Percentiles rank a stretch among this genome's conserved stretches.
These are phyloP conservation scores for Porites rus DNA, from an alignment of 92 coral and sea anemone genomes.

Conservation along the genomic window DNA sequence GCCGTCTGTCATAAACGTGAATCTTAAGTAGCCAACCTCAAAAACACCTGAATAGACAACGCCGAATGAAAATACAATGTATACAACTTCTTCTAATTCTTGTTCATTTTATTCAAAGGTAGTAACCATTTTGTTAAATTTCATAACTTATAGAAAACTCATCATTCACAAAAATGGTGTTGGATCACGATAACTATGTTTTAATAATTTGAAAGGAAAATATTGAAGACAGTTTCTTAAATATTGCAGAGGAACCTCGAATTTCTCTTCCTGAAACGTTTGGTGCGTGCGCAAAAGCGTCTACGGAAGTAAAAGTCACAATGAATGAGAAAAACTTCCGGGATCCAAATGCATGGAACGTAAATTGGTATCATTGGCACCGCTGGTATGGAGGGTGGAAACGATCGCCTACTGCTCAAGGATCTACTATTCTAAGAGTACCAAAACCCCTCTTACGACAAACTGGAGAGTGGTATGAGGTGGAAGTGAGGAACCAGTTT, in stretches of 20 bases:
- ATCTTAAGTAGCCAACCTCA: too few relatives aligned
- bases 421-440: constrained; percentile 12
- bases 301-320: constrained; percentile 56
- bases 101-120: too few relatives aligned
- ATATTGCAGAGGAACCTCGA: constrained; percentile 75
- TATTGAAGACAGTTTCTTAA: too few relatives aligned
- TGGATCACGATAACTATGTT: too few relatives aligned
- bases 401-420: neutral
- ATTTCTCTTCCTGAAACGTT: constrained; percentile 68
- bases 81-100: too few relatives aligned
- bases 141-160: too few relatives aligned
- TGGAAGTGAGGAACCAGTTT: constrained; percentile 75
- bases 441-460: constrained; percentile 12
- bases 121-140: too few relatives aligned
- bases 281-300: constrained; percentile 68
- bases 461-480: constrained; percentile 66
- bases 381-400: neutral
- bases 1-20: too few relatives aligned
- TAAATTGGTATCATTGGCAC: constrained; percentile 44
- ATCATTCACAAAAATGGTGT: too few relatives aligned
- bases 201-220: too few relatives aligned
- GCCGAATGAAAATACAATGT: too few relatives aligned
- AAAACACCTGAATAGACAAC: too few relatives aligned
- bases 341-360: constrained; percentile 60
- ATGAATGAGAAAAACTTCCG: constrained; percentile 19